Base-by-base conservation (phyloP, 2,113 vertebrate genomes). In the Serinus canaria region DNA sequence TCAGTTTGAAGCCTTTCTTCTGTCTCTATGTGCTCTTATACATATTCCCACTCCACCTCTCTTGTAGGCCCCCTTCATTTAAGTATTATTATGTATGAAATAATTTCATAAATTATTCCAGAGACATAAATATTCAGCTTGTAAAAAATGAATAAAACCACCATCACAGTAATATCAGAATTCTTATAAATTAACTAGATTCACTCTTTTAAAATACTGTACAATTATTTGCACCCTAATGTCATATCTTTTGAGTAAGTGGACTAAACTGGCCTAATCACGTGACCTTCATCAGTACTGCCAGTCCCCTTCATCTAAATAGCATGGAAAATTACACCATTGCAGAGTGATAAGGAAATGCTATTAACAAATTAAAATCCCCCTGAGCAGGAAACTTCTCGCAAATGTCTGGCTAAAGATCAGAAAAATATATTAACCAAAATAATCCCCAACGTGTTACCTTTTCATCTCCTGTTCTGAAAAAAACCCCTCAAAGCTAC, bases 311-410 rank as follows among this genome's bases (percentile, higher is more conserved):
- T 72, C 50, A 87, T 43, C 55, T 64, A 59, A 84, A 73, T 52
- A 72, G 17, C 2, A 1, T 3, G 6, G 30, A 81, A 92, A 77
- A 87, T 83, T 59, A 56, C 17, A 86, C 46, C 22, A 52, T 20
- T 64, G 27, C 18, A 69, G 41, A 87, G 17, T 3, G 33, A 77
- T 87, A 95, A 77, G 41, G 9, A 81, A 89, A 90, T 69, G 35
- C 41, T 60, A 83, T 55, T 56, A 93, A 62, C 11, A 70, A 89
- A 91, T 81, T 77, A 46, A 91, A 91, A 76, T 47, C 28, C 10
- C 13, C 23, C 13, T 33, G 23, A 73, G 41, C n/a, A 59, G 49
- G 13, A 91, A 91, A 33, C 6, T 27, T 83, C 50, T 77, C 31
- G 20, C 5, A 84, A 80, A 73, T 47, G 6, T 56, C 73, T 91